phyloP scores from a whole-genome alignment of 1,140 invertebrate species.

The Chrysomallon squamiferum region DNA sequence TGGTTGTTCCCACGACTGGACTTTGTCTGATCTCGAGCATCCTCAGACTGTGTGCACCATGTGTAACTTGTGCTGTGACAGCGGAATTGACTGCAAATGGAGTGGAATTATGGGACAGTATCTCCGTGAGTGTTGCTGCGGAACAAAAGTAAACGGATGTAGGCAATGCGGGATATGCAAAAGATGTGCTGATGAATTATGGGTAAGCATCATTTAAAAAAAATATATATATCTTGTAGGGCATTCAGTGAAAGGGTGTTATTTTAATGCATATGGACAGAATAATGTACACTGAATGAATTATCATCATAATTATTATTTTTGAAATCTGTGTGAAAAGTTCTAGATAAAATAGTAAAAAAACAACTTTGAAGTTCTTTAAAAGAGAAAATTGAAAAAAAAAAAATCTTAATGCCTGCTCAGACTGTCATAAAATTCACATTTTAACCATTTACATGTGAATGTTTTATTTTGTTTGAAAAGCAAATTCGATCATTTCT shows the following conservation, averaged over 20 bases:
- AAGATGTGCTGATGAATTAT: conserved; percentile 45
- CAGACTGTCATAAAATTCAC: too few relatives aligned
- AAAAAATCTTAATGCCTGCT: too few relatives aligned
- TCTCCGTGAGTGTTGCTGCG: conserved; percentile 41
- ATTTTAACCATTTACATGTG: too few relatives aligned
- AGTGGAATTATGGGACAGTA: conserved; percentile 41
- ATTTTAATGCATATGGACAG: too few relatives aligned
- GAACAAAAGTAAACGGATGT: conserved; percentile 42
- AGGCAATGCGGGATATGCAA: conserved; percentile 52
- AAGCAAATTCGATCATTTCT: conserved; percentile 31
- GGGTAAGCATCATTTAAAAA: too few relatives aligned
- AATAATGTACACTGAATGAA: not conserved
- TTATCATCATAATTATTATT: not conserved
- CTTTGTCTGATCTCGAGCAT: conserved; percentile 12
- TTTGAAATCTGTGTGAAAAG: too few relatives aligned
- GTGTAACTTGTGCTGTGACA: conserved; percentile 50
- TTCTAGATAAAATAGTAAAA: too few relatives aligned
- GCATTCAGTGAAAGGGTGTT: too few relatives aligned
- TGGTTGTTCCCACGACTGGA: conserved; percentile 50
- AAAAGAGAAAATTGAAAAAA: too few relatives aligned
- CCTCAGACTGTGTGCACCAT: conserved; percentile 49
- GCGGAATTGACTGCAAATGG: conserved; percentile 38
- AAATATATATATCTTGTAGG: too few relatives aligned
- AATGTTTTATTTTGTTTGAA: conserved; percentile 5
- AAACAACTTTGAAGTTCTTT: too few relatives aligned